These are phyloP conservation scores for Daktulosphaira vitifoliae DNA, from an alignment of 1,140 invertebrate genomes.

Conservation along the genomic window DNA sequence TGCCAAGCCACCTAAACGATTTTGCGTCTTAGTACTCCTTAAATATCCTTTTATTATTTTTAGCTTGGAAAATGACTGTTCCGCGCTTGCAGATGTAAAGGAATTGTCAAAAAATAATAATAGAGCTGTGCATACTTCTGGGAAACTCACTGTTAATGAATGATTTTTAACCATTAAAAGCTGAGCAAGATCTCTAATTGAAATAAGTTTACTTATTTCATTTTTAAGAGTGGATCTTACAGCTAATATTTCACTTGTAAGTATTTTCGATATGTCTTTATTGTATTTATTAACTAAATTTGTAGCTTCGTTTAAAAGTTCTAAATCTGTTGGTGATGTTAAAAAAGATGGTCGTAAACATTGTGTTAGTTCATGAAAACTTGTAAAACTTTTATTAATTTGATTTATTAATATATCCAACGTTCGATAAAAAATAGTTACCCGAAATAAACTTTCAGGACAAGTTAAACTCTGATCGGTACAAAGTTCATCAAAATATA, in stretches of 20 bases:
- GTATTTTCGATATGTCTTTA: background rate
- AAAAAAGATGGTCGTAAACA: constrained; percentile 12
- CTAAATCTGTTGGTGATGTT: background rate
- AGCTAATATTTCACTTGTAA: constrained; percentile 11
- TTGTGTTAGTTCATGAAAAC: constrained; percentile 3
- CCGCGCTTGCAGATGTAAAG: too few relatives aligned
- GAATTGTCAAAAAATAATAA: constrained; percentile 53
- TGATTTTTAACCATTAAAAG: too few relatives aligned
- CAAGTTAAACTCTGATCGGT: background rate
- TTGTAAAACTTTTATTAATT: constrained; percentile 8
- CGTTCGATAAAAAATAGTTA: constrained; percentile 4
- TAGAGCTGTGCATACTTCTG: too few relatives aligned
- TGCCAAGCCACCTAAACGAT: too few relatives aligned
- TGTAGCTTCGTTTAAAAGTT: constrained; percentile 8
- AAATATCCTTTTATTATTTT: too few relatives aligned
- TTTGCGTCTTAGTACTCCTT: too few relatives aligned
- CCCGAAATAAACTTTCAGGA: constrained; percentile 1
- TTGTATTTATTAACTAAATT: constrained; percentile 5
- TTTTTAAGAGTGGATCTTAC: constrained; percentile 7
- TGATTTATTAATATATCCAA: constrained; percentile 12
- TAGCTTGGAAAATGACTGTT: too few relatives aligned
- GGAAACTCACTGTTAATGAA: too few relatives aligned
- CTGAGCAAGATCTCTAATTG: constrained; percentile 1
- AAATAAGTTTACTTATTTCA: background rate
- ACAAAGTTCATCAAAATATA: background rate